Evolutionary conservation across 2,113 vertebrate genomes (phyloP).

Genomic region (Myanophis thanlyinensis): DNA sequence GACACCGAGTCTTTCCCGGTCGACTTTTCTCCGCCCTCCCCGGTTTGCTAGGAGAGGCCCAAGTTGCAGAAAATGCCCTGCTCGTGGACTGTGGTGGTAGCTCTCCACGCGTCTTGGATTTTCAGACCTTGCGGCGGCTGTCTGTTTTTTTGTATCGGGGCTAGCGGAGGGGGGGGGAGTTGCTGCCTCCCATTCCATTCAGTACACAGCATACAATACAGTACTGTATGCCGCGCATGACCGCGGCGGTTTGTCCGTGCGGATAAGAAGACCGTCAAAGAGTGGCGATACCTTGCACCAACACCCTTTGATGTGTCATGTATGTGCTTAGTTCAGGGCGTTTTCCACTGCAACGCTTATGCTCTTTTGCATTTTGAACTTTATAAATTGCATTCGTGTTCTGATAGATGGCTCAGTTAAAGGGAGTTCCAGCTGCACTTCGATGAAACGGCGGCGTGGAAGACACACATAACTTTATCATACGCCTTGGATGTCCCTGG

Average conservation of each 20-base stretch:
- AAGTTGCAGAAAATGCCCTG: not conserved
- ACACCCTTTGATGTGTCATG: not conserved
- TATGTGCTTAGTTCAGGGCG: not conserved
- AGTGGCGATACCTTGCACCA: conserved; percentile 19
- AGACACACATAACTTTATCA: conserved; percentile 24
- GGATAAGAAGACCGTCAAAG: not conserved
- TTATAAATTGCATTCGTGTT: not conserved
- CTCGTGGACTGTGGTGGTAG: not conserved
- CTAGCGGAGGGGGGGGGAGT: not conserved
- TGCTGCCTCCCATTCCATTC: not conserved
- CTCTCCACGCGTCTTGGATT: not conserved
- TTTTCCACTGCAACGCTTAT: not conserved
- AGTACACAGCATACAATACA: not conserved
- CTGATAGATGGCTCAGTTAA: not conserved
- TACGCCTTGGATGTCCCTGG: not conserved
- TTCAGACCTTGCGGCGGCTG: fast-evolving
- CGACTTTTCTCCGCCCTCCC: not conserved
- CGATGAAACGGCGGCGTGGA: not conserved
- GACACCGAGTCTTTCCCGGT: not conserved
- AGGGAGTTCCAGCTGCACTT: not conserved
- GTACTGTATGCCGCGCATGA: not conserved
- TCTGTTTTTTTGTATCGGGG: not conserved
- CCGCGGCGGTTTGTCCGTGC: not conserved
- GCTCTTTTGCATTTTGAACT: not conserved
- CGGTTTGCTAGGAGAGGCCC: not conserved